Base-by-base conservation (phyloP, 2,888 invertebrate species). In the Mythimna impura region DNA sequence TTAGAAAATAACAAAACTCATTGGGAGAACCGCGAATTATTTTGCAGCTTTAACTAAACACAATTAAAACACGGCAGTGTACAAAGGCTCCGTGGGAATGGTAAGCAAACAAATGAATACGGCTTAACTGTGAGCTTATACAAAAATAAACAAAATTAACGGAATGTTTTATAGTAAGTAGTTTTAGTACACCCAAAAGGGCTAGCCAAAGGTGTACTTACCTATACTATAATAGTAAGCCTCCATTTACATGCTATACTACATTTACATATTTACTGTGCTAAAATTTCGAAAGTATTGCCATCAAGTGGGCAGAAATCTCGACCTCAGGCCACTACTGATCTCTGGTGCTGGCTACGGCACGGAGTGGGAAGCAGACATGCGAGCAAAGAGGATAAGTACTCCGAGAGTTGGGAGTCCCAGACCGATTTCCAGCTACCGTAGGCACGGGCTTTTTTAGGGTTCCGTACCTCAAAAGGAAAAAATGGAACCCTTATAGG, bases 71-170 rank as follows among this genome's bases (percentile, higher is more conserved):
- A 20, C 7, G 17, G 47, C 64, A 57, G 54, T 58, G 58, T 76
- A 74, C 67, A 34, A 72, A 82, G 79, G 71, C 75, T 77, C 55
- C 20, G 66, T 68, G 55, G 66, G 63, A 81, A 79, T 66, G 52
- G 69, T 52, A 68, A 57, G 4, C 30, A 57, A 57, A 57, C 30
- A 57, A 30, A 17, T 57, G 30, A 22, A 57, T 57, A 30, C 57
- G 57, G 57, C 30, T n/a, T n/a, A 30, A 20, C 30, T 12, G 30
- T 17, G 25, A 25, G 8, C 22, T 7, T 54, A 22, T 22, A 54
- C 54, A 22, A 54, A 54, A 54, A 54, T 54, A 22, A 54, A 54
- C 54, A 54, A 22, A 54, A 54, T 54, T 10, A 54, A 54, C 54
- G 1, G 22, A 54, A 47, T 47, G 47, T 17, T 47, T 47, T 47